Evolutionary conservation across 2,888 invertebrate species (phyloP), one percentile per base, ranked within the genome.

Genomic region (Cryptus armator): DNA sequence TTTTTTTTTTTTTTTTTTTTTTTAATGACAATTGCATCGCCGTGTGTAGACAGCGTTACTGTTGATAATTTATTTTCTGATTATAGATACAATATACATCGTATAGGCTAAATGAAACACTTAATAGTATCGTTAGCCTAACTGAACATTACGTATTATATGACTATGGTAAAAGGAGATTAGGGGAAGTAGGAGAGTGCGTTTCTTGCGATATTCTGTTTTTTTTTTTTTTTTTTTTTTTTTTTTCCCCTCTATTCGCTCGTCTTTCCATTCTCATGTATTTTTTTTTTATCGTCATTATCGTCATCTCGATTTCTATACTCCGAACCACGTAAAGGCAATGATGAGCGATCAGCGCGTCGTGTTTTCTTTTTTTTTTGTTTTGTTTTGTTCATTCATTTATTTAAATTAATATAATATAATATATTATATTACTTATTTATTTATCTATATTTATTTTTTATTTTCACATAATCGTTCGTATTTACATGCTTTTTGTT

Each of bases 31-130:
- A 24, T 43, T 16, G 3, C 56, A 14, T 51, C 9, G 53, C 12
- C 10, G 76, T 9, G 1, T n/a, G 19, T 53, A 43, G 83, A 83
- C 75, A 83, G 79, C 70, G 74, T 83, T 84, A 85, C 86, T 86
- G 86, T 91, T 87, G 87, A 90, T 90, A 89, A 89, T 91, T 91
- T 91, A 87, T 89, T 91, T 91, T 90, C 88, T 90, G 90, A 90
- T 91, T 91, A 92, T 90, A 90, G 92, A 90, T 91, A 91, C 92
- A 91, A 91, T 91, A 92, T 91, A 91, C 91, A 91, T 91, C 89
- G 87, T 91, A 85, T 87, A 91, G 90, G 89, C 92, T 91, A 91
- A 90, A 91, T 90, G 91, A 90, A 91, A 91, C 92, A 92, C 91
- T 91, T 91, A 91, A 88, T 88, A 89, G 86, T 88, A 89, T 80